Base-by-base conservation (phyloP, 2,113 vertebrate genomes). In the Paramisgurnus dabryanus region DNA sequence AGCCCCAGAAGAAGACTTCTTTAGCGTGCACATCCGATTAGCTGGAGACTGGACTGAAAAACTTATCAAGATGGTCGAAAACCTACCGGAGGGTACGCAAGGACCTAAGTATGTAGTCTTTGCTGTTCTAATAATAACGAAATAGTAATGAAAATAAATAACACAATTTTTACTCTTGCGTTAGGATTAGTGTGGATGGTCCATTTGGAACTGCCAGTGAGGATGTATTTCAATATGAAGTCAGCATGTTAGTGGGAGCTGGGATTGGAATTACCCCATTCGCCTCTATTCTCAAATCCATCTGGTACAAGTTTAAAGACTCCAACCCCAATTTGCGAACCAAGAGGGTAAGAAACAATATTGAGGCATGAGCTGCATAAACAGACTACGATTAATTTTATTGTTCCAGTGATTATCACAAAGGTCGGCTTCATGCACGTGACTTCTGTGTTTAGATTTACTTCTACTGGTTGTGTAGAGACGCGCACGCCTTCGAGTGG, bases 391-490 rank as follows among this genome's bases (percentile, higher is more conserved):
- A 11, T 22, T 2, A 41, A n/a, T 43, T 43, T 11, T 43, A 40
- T 69, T 34, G 27, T 34, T 34, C 3, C 1, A 0, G 27, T 34
- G 27, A 0, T 13, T 18, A 39, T 7, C 40, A 63, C 4, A 76
- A 65, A 41, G 5, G 18, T 27, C 22, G 10, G 34, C 18, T 61
- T 45, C 15, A 63, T 43, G 22, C 6, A n/a, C 61, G 83, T 88
- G 53, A 49, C 5, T 47, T 60, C 13, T 57, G 9, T 39, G 87
- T 87, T 49, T 90, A 98, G 96, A 97, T 98, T 76, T 98, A 97
- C 66, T 97, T 99, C 86, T 98, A 97, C 80, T 98, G 96, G 96
- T 90, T 99, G 39, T 98, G 95, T 83, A 92, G 95, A 53, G 97
- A 98, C 87, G 98, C 93, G 0, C 90, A 92, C 79, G 95, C 96